These are phyloP conservation scores for Sanderia malayensis DNA, from an alignment of 30 jellyfish, hydroid and myxozoan genomes.

Conservation along the genomic window DNA sequence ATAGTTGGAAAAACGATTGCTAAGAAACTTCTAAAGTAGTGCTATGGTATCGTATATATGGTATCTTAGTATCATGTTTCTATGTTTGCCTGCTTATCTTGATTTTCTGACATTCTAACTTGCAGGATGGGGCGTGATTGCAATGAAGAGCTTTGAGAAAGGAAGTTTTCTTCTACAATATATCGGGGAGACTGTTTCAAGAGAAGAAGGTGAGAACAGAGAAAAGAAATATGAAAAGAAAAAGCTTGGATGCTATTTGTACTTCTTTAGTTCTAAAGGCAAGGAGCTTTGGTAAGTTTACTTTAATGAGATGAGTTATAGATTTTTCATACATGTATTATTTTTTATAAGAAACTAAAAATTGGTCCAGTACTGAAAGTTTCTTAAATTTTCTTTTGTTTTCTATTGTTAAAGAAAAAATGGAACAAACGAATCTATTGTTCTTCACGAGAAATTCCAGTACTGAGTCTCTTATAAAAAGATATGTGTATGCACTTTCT, in stretches of 20 bases:
- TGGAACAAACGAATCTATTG: background rate
- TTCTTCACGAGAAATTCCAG: no score
- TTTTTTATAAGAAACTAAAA: background rate
- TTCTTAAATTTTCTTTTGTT: no score
- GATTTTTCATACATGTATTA: background rate
- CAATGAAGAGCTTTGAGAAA: slow-evolving; percentile 2
- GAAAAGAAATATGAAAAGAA: background rate
- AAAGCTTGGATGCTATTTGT: background rate
- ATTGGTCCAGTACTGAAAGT: no score
- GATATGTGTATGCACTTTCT: background rate
- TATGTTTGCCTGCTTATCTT: slow-evolving; percentile 1
- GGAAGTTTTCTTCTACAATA: background rate
- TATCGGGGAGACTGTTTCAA: slow-evolving; percentile 4
- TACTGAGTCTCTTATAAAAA: no score
- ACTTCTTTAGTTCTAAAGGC: background rate
- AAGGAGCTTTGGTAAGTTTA: slow-evolving; percentile 1
- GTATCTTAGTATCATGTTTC: slow-evolving; percentile 1
- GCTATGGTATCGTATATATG: background rate
- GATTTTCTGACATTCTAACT: background rate
- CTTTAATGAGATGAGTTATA: background rate
- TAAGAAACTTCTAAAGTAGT: background rate
- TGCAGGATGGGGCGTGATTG: slow-evolving; percentile 7
- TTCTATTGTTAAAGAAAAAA: background rate
- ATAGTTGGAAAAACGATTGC: background rate
- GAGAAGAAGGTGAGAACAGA: background rate